These are phyloP conservation scores for Tenthredo scrophulariae DNA, from an alignment of 2,888 invertebrate species.

Conservation along the genomic window DNA sequence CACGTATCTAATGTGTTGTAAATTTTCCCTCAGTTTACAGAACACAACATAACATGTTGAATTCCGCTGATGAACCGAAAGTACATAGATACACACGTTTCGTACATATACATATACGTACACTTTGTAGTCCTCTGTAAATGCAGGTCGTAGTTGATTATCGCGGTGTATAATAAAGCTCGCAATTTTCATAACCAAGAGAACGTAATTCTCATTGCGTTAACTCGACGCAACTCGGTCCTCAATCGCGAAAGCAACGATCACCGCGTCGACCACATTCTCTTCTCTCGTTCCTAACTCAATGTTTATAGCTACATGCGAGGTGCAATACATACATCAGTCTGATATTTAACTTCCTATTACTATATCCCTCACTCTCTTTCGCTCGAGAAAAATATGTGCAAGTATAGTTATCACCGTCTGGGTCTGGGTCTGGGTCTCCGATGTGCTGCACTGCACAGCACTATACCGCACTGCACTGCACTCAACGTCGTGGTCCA, in stretches of 20 bases:
- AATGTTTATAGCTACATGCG: neutral
- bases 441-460: neutral
- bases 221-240: neutral
- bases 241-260: constrained; percentile 23
- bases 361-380: neutral
- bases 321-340: neutral
- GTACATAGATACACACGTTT: neutral
- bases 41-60: neutral
- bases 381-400: neutral
- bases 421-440: neutral
- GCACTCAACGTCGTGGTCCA: neutral
- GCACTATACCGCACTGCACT: neutral
- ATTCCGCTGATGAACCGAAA: neutral
- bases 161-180: neutral
- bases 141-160: neutral
- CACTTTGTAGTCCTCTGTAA: neutral
- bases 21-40: constrained; percentile 10
- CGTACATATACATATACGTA: neutral
- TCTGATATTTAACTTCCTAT: neutral
- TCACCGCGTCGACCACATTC: constrained; percentile 21
- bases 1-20: neutral
- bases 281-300: neutral
- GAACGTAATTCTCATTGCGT: constrained; percentile 1
- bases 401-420: neutral
- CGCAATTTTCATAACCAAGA: neutral